Base-by-base conservation (phyloP, 2,113 vertebrate species). In the Tetrax tetrax region DNA sequence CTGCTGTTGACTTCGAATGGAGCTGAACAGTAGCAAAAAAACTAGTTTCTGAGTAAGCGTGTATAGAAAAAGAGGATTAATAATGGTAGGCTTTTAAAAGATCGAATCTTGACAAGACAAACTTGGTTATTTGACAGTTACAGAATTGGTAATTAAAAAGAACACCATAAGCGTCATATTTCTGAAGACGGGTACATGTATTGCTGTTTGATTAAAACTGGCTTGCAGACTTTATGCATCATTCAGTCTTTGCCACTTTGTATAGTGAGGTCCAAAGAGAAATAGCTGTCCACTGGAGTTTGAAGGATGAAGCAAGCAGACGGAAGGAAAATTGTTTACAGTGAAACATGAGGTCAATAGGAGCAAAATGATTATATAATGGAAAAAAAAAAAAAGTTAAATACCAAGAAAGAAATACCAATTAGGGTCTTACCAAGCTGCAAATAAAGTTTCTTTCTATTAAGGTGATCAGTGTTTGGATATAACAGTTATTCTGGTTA, bases 121-220 rank as follows among this genome's bases (percentile, higher is more conserved):
- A 93, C 78, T 88, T 96, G 51, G 31, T 48, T 92, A 57, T 92
- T 90, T 94, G 87, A 80, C 75, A 95, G 78, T 70, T 95, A 43
- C 61, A 85, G 45, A 89, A 90, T 38, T 83, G 24, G 53, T 80
- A 88, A 86, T 94, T 93, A 92, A 87, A 92, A 92, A 68, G 76
- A 85, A 80, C 86, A 80, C 51, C 53, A 33, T 56, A 57, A 91
- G 60, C 41, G 48, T 92, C 56, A 29, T 38, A 15, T 82, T 90
- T 79, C 79, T 88, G 53, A 70, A 76, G 86, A 75, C n/a, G 59
- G 47, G 72, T 87, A 65, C 57, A 56, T 63, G 57, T 76, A 54
- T 35, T 88, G 48, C 57, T 90, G 6, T 72, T 88, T 80, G 75
- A 88, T 96, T 92, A 86, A 94, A 96, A 35, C 22, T 14, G 9